Evolutionary conservation across 2,113 vertebrate species (phyloP).

Genomic region (Hypanus sabinus): DNA sequence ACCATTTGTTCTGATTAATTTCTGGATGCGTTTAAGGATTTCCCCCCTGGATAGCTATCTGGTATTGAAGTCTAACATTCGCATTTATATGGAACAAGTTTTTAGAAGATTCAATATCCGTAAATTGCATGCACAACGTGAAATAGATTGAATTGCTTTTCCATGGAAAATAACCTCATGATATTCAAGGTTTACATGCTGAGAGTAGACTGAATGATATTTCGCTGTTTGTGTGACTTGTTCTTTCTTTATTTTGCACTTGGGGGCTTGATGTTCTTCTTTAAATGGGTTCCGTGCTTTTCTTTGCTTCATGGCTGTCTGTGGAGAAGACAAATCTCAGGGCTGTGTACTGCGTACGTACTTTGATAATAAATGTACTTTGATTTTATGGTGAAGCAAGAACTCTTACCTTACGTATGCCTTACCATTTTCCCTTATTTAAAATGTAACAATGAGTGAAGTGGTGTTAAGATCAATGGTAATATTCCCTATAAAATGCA

Average conservation of each 20-base stretch:
- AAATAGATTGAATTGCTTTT: not conserved
- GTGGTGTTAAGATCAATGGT: not conserved
- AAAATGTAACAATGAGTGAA: not conserved
- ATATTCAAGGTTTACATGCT: not conserved
- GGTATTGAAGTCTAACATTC: not conserved
- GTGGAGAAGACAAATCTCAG: too few species aligned
- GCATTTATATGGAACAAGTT: not conserved
- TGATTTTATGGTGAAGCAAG: not conserved
- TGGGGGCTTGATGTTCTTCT: too few species aligned
- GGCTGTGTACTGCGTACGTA: too few species aligned
- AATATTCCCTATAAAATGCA: not conserved
- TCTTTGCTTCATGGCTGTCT: too few species aligned
- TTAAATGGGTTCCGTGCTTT: too few species aligned
- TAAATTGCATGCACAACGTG: not conserved
- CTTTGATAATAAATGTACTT: too few species aligned
- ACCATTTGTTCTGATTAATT: not conserved
- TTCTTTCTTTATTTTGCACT: too few species aligned
- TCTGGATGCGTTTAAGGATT: not conserved
- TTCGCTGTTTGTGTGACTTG: too few species aligned
- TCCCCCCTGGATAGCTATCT: not conserved
- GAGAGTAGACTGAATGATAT: not conserved
- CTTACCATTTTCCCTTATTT: not conserved
- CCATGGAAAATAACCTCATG: constrained; percentile 16
- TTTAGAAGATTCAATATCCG: not conserved
- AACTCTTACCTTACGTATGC: not conserved